phyloP scores from a whole-genome alignment of 1,140 invertebrate species.

The Calycopis cecrops region DNA sequence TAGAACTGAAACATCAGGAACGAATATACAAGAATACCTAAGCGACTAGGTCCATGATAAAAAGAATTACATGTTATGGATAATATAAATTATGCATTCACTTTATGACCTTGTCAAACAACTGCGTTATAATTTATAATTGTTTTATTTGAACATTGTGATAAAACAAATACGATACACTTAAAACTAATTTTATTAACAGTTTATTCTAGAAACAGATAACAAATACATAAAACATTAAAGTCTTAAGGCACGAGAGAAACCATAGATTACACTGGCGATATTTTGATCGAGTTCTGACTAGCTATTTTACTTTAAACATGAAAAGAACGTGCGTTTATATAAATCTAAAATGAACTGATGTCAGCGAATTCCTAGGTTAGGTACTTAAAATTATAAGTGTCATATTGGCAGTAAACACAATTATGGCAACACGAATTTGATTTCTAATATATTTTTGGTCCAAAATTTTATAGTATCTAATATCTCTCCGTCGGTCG shows the following conservation, averaged over 20 bases:
- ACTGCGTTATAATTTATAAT: background rate
- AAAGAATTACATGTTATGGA: background rate
- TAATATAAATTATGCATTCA: conserved; percentile 7
- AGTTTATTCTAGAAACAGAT: conserved; percentile 10
- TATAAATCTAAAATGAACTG: no score
- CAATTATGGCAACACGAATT: conserved; percentile 70
- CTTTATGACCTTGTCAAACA: background rate
- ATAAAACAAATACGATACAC: conserved; percentile 7
- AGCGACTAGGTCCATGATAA: conserved; percentile 20
- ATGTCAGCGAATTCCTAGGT: background rate
- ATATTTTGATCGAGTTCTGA: no score
- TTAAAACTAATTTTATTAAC: conserved; percentile 8
- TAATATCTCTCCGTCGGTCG: conserved; percentile 49
- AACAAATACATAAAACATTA: conserved; percentile 15
- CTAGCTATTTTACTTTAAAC: conserved; percentile 7
- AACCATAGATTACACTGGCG: conserved; percentile 10
- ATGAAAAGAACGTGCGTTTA: background rate
- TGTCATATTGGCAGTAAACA: conserved; percentile 69
- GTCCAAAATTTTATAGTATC: conserved; percentile 61
- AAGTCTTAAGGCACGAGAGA: conserved; percentile 15
- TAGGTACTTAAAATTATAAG: conserved; percentile 33
- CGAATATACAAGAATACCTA: conserved; percentile 44
- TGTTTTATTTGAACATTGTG: conserved; percentile 8
- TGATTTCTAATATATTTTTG: conserved; percentile 70
- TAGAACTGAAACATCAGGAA: conserved; percentile 56